These are phyloP conservation scores for Jordanella pulchra DNA, from an alignment of 2,797 vertebrate species.

Conservation along the genomic window DNA sequence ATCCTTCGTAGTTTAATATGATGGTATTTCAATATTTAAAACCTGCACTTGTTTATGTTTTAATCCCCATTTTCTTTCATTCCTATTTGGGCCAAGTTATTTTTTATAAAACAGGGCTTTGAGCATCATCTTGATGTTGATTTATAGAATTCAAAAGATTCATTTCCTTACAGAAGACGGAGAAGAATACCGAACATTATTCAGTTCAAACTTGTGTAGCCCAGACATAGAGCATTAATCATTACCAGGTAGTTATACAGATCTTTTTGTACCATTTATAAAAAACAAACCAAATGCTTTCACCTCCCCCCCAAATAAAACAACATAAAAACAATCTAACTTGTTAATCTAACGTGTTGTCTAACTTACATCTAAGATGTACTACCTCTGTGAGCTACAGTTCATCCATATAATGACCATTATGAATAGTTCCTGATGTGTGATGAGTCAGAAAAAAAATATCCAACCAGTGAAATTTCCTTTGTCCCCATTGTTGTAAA, in stretches of 20 bases:
- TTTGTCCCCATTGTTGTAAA: background rate
- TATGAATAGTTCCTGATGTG: background rate
- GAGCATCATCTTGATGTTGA: background rate
- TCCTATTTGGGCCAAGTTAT: background rate
- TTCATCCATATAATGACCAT: background rate
- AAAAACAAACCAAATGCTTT: background rate
- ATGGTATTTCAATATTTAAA: background rate
- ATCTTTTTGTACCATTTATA: background rate
- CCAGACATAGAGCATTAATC: background rate
- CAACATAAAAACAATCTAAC: background rate
- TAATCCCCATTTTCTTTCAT: too few species aligned
- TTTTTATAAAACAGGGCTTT: background rate
- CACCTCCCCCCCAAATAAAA: too few species aligned
- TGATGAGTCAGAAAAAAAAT: conserved; percentile 16
- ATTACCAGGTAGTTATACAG: background rate
- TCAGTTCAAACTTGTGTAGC: background rate
- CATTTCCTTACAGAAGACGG: too few species aligned
- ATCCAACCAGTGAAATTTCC: background rate
- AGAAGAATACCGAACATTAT: too few species aligned
- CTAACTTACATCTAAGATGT: too few species aligned
- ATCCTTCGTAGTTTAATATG: background rate
- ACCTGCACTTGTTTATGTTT: too few species aligned
- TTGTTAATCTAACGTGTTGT: too few species aligned
- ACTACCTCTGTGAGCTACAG: conserved; percentile 14
- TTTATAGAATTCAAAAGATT: too few species aligned